Base-by-base conservation (phyloP, 2,113 vertebrate species). In the Psilopogon haemacephalus region DNA sequence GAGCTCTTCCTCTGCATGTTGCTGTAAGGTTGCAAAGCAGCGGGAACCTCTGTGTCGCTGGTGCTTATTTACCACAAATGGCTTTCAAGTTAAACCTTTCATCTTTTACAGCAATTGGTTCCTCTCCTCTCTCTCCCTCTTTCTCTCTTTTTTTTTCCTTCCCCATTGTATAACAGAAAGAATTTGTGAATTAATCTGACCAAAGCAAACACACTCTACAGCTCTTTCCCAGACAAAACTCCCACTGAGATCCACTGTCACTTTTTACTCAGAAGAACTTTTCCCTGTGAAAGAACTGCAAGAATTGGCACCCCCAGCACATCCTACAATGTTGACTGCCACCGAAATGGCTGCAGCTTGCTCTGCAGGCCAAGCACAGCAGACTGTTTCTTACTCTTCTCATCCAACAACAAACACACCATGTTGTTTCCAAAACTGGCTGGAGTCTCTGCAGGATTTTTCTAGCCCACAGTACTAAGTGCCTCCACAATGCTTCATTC, bases 111-210 rank as follows among this genome's bases (percentile, higher is more conserved):
- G 27, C 17, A 37, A 88, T 37, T 60, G 38, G 30, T 63, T 65
- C 84, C 9, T 38, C 54, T 55, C 30, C 54, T 55, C 54, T 55
- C 27, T 55, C 54, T 55, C 27, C 30, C 54, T 55, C 54, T 55
- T 14, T 55, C 54, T 55, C 27, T 54, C 15, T 73, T 67, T 35
- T 7, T 37, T 33, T 28, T 5, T 5, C 8, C 27, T 30, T 15
- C 63, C 33, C 77, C 42, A 62, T 11, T 71, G 30, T 60, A 26
- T 32, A 80, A 82, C 6, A 93, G 30, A 60, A 89, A 56, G 78
- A 88, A 80, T 92, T 77, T 76, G 46, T 96, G 78, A 94, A 88
- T 94, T 92, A 84, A 94, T 94, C 76, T 89, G 93, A 94, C 91
- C 93, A 94, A 89, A 89, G 87, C 78, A 94, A 96, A 96, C 48